These are phyloP conservation scores for Catharus ustulatus DNA, from an alignment of 2,797 vertebrate species.

Conservation along the genomic window DNA sequence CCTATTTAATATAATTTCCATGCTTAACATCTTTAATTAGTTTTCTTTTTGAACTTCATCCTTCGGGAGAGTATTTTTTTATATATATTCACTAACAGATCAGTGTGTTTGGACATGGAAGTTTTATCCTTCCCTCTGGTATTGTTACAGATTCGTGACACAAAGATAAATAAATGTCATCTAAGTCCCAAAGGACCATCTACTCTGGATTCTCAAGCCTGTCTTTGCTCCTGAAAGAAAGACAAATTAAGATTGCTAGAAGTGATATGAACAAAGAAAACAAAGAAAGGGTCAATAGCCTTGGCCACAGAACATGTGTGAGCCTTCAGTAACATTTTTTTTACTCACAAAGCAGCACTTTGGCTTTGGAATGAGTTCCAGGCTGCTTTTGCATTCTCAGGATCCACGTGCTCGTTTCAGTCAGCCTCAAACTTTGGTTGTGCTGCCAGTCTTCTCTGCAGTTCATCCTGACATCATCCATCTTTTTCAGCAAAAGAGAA, in stretches of 20 bases:
- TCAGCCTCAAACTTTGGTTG: not conserved
- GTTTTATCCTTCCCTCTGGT: not conserved
- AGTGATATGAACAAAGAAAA: not conserved
- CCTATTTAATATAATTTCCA: not conserved
- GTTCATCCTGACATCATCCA: not conserved
- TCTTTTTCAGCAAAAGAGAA: not conserved
- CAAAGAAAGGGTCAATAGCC: not conserved
- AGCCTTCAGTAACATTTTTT: not conserved
- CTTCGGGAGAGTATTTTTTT: not conserved
- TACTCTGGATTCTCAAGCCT: not conserved
- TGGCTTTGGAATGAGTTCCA: not conserved
- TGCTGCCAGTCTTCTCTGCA: not conserved
- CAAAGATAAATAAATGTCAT: not conserved
- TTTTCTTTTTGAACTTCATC: not conserved
- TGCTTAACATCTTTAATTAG: not conserved
- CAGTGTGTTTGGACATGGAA: not conserved
- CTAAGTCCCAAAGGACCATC: not conserved
- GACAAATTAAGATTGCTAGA: not conserved
- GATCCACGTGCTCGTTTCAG: not conserved
- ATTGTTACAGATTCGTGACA: not conserved
- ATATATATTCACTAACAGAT: not conserved
- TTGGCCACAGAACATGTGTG: not conserved
- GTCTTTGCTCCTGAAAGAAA: not conserved
- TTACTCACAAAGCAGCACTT: not conserved
- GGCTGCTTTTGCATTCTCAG: not conserved